Percentiles rank a stretch among this genome's conserved stretches.
phyloP scores from a whole-genome alignment of 2,113 vertebrate genomes.

The Halcyon malimbica region DNA sequence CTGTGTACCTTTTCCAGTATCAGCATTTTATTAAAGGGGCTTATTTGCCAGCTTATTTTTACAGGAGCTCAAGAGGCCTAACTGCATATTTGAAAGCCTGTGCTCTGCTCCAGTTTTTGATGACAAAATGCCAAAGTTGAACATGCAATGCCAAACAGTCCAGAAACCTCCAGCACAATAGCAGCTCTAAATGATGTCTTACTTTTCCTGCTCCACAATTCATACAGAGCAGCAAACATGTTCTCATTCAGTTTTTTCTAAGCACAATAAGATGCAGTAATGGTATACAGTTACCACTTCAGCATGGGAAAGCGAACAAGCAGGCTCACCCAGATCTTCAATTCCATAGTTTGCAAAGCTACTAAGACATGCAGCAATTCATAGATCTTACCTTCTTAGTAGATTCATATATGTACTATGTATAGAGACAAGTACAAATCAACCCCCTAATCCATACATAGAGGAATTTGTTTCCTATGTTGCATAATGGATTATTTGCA shows the following conservation, averaged over 20 bases:
- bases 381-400: background rate
- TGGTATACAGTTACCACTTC: background rate
- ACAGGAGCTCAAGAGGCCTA: constrained; percentile 43
- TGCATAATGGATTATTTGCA: background rate
- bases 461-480: background rate
- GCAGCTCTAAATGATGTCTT: constrained; percentile 32
- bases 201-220: background rate
- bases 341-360: background rate
- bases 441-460: background rate
- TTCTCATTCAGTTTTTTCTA: background rate
- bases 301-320: background rate
- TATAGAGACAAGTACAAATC: background rate
- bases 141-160: constrained; percentile 42
- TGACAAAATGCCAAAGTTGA: constrained; percentile 52
- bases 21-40: constrained; percentile 38
- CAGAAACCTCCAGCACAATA: constrained; percentile 31
- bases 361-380: background rate
- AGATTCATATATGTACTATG: background rate
- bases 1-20: constrained; percentile 33
- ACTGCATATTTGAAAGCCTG: constrained; percentile 4
- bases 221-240: background rate
- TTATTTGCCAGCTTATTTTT: constrained; percentile 64
- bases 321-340: background rate
- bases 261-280: background rate
- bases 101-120: constrained; percentile 18